phyloP scores from a whole-genome alignment of 1,140 invertebrate genomes.

The Drosophila navojoa region DNA sequence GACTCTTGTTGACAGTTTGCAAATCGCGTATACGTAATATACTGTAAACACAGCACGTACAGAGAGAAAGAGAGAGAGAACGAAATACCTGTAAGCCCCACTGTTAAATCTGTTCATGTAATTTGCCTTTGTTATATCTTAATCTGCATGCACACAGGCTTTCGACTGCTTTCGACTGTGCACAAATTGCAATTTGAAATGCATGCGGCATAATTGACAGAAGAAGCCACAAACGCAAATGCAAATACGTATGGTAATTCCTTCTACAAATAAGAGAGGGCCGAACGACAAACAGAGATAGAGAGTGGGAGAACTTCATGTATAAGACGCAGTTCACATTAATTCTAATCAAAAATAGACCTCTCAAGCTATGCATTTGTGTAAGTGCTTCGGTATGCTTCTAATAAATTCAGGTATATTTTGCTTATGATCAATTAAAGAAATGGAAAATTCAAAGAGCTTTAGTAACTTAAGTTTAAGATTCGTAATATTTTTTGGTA shows the following conservation, averaged over 20 bases:
- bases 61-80: not conserved
- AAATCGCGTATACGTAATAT: slow-evolving; percentile 59
- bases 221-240: slow-evolving; percentile 2
- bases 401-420: no score
- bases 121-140: slow-evolving; percentile 61
- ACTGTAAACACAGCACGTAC: not conserved
- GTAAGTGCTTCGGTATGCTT: no score
- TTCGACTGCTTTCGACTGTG: not conserved
- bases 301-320: not conserved
- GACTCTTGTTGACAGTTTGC: no score
- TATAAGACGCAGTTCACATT: slow-evolving; percentile 13
- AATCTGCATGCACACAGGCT: slow-evolving; percentile 40
- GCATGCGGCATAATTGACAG: not conserved
- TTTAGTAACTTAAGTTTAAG: no score
- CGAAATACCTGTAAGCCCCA: slow-evolving; percentile 2
- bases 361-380: no score
- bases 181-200: not conserved
- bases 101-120: slow-evolving; percentile 52
- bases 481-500: no score
- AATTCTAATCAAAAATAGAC: not conserved
- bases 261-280: slow-evolving; percentile 37
- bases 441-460: no score
- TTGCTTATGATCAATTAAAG: no score
- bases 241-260: slow-evolving; percentile 38
- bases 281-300: not conserved